These are phyloP conservation scores for Helostoma temminkii DNA, from an alignment of 2,797 vertebrate species.

Conservation along the genomic window DNA sequence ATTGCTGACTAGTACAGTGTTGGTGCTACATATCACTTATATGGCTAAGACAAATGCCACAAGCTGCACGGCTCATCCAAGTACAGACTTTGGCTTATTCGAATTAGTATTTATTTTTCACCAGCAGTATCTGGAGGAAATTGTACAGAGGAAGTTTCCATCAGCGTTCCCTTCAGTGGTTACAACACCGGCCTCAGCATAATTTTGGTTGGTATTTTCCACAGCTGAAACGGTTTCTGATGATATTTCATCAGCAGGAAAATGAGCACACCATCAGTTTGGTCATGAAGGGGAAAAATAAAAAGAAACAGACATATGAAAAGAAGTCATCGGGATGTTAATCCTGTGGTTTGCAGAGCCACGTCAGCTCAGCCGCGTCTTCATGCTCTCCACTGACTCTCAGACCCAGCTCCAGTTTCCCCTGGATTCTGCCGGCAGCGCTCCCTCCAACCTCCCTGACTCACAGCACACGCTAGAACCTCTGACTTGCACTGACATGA, in stretches of 20 bases:
- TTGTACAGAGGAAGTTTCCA: slow-evolving; percentile 38
- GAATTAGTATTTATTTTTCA: slow-evolving; percentile 21
- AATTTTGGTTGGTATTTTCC: slow-evolving; percentile 59
- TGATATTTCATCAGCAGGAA: slow-evolving; percentile 29
- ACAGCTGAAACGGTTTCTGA: slow-evolving; percentile 24
- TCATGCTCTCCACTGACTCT: slow-evolving; percentile 29
- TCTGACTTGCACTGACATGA: slow-evolving; percentile 47
- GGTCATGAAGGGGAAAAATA: slow-evolving; percentile 34
- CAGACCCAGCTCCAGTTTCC: slow-evolving; percentile 48
- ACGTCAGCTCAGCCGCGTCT: slow-evolving; percentile 51
- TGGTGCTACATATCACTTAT: slow-evolving; percentile 26
- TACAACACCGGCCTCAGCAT: slow-evolving; percentile 37
- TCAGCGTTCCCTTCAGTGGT: slow-evolving; percentile 42
- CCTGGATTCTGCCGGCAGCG: slow-evolving; percentile 20
- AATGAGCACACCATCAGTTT: slow-evolving; percentile 35
- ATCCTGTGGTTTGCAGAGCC: slow-evolving; percentile 50
- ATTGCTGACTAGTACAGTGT: slow-evolving; percentile 5
- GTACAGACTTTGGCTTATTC: slow-evolving; percentile 35
- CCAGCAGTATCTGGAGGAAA: slow-evolving; percentile 1
- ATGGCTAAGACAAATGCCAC: slow-evolving; percentile 24
- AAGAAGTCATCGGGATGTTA: slow-evolving; percentile 39
- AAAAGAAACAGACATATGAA: slow-evolving; percentile 48
- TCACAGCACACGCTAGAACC: slow-evolving; percentile 25
- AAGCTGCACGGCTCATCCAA: neutral
- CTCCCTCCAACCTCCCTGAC: slow-evolving; percentile 22